Conservation (phyloP, 2,888 invertebrate species). For the Mesorhabditis spiculigera region DNA sequence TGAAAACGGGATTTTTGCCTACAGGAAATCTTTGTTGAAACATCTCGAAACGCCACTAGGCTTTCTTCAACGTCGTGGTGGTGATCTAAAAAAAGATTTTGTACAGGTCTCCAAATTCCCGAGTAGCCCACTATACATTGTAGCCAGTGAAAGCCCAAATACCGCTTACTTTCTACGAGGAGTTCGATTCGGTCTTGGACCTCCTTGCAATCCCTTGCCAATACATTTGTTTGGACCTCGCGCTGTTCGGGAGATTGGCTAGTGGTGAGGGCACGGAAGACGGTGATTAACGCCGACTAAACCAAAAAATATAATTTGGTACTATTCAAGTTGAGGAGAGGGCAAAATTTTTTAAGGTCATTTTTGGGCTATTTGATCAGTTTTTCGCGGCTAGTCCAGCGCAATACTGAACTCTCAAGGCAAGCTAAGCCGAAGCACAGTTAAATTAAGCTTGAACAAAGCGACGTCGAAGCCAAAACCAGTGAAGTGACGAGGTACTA, state of each 20-base stretch:
- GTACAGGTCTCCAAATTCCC: no score
- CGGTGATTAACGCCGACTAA: background rate
- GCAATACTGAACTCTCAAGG: no score
- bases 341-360: no score
- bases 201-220: background rate
- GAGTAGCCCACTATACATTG: no score
- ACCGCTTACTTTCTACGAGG: background rate
- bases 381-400: no score
- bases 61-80: background rate
- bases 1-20: background rate
- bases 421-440: no score
- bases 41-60: background rate
- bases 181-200: background rate
- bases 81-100: background rate
- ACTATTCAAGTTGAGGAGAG: no score
- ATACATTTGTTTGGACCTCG: background rate
- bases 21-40: background rate
- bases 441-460: no score
- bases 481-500: no score
- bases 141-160: background rate
- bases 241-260: slow-evolving; percentile 2
- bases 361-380: no score
- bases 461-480: no score
- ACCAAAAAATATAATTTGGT: background rate
- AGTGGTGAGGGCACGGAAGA: background rate